Evolutionary conservation across 1,140 invertebrate species (phyloP).

Genomic region (Drusus annulatus): DNA sequence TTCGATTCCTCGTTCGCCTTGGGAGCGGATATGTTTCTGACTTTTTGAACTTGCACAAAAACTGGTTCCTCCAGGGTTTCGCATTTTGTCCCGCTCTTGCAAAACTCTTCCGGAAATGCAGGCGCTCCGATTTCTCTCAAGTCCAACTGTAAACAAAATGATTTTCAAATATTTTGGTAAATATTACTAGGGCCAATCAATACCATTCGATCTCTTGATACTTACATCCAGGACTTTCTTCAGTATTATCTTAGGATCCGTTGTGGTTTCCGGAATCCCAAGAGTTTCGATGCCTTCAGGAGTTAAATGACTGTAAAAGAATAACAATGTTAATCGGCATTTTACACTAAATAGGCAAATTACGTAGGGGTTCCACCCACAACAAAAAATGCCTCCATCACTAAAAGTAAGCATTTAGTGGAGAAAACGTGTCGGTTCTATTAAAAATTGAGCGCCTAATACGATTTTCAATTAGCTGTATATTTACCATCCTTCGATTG

Average conservation of each 20-base stretch:
- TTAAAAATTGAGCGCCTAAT: neutral
- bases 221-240: conserved; percentile 84
- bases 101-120: conserved; percentile 73
- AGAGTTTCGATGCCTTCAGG: conserved; percentile 78
- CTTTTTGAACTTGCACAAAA: conserved; percentile 90
- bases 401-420: conserved; percentile 48
- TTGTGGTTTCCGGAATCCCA: conserved; percentile 76
- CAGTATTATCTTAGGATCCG: conserved; percentile 75
- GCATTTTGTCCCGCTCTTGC: conserved; percentile 73
- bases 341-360: conserved; percentile 60
- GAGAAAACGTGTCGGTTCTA: neutral
- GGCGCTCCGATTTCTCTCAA: conserved; percentile 82
- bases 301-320: conserved; percentile 77
- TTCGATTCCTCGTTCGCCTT: conserved; percentile 91
- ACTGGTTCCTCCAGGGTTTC: conserved; percentile 75
- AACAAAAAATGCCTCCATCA: conserved; percentile 52
- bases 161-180: conserved; percentile 55
- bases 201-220: conserved; percentile 58
- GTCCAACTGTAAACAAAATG: conserved; percentile 76
- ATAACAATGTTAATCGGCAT: conserved; percentile 56
- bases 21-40: conserved; percentile 90
- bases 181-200: conserved; percentile 40
- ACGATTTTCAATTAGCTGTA: neutral
- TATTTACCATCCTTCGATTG: conserved; percentile 75
- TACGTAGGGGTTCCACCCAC: conserved; percentile 54